Conservation (phyloP, 2,113 vertebrate species). For the Malurus elegans region DNA sequence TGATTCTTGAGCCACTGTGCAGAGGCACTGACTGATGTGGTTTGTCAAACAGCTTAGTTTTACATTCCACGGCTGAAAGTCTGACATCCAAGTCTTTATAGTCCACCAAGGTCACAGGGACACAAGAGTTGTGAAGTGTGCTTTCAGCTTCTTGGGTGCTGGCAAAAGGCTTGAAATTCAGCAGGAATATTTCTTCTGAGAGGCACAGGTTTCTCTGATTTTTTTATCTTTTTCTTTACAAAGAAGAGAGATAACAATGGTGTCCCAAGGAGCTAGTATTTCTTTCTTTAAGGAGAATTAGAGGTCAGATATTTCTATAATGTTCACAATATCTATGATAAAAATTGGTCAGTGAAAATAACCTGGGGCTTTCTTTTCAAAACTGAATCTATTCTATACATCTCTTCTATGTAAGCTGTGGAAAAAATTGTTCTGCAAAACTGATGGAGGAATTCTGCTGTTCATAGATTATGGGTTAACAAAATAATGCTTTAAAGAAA, state of each 20-base stretch:
- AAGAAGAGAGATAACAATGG: neutral
- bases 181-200: neutral
- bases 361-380: neutral
- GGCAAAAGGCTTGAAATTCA: conserved; percentile 27
- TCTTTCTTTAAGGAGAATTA: conserved; percentile 33
- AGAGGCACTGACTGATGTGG: conserved; percentile 9
- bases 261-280: neutral
- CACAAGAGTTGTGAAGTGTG: neutral
- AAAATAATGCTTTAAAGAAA: neutral
- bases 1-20: conserved; percentile 22
- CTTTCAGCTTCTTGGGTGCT: neutral
- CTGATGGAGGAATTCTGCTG: neutral
- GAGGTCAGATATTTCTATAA: conserved; percentile 16
- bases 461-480: neutral
- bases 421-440: neutral
- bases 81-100: conserved; percentile 35
- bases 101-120: conserved; percentile 27
- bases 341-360: neutral
- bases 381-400: neutral
- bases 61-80: conserved; percentile 23
- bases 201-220: neutral
- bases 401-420: neutral
- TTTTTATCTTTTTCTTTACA: neutral
- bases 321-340: neutral
- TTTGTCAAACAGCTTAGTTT: conserved; percentile 41